Base-by-base conservation (phyloP, 2,888 invertebrate species). In the Chironomus riparius region DNA sequence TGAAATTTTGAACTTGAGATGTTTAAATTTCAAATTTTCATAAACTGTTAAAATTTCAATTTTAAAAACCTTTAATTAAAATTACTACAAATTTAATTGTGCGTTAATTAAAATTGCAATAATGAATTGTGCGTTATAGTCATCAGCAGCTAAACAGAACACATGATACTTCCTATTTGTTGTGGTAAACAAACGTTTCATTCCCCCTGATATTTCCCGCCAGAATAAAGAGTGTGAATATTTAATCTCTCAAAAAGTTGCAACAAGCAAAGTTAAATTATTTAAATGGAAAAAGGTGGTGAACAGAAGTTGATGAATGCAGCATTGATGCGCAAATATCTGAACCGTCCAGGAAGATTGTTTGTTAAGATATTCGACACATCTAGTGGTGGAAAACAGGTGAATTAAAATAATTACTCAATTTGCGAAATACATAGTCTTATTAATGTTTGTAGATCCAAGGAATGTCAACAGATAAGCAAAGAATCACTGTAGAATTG, bases 401-500 rank as follows among this genome's bases (percentile, higher is more conserved):
- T 65, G 24, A 18, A 12, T n/a, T 50, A 21, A 15, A n/a, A 56
- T 56, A 15, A 15, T n/a, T 56, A 10, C 38, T 2, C 7, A 38
- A 10, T 56, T 56, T n/a, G 15, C 15, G 15, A 56, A 56, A 56
- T 15, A 5, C 56, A 4, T 22, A 22, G 56, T 12, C 12, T 71
- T 2, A 48, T 15, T 7, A 12, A 15, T 69, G 15, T n/a, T 28
- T n/a, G 1, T n/a, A 74, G 69, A 47, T 76, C 22, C 13, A 50
- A 56, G 78, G 76, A 7, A 76, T 3, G 22, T 73, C 78, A 0
- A 74, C 77, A 0, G 78, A 78, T 69, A 56, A 69, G 12, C 22
- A 68, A 18, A 24, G 5, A 3, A n/a, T 76, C n/a, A 50, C 15
- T 12, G 69, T 69, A 4, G 50, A 50, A 3, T 15, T 76, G 6